These are phyloP conservation scores for Drosophila lowei DNA, from an alignment of 1,140 invertebrate genomes.

Conservation along the genomic window DNA sequence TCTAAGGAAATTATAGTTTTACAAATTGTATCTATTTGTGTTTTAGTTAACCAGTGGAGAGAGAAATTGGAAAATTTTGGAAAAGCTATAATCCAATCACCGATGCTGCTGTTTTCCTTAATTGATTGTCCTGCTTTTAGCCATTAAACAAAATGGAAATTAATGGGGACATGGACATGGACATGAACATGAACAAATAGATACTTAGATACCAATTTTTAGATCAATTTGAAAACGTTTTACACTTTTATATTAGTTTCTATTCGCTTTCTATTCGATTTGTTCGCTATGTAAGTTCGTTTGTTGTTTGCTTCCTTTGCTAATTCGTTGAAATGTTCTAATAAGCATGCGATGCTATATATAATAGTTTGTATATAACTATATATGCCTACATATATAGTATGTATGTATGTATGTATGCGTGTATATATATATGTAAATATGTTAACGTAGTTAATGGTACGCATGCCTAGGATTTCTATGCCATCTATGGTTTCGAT, in stretches of 20 bases:
- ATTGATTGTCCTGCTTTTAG: conserved; percentile 78
- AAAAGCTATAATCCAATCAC: conserved; percentile 47
- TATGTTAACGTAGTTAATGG: conserved; percentile 38
- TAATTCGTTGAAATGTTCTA: conserved; percentile 76
- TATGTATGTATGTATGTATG: conserved; percentile 8
- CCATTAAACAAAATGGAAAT: conserved; percentile 42
- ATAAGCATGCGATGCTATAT: conserved; percentile 60
- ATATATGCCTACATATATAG: conserved; percentile 29
- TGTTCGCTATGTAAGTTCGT: conserved; percentile 64
- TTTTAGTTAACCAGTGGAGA: conserved; percentile 46
- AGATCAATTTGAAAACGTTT: conserved; percentile 17
- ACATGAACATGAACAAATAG: conserved; percentile 16
- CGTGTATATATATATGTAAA: conserved; percentile 39
- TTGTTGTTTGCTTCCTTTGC: conserved; percentile 55
- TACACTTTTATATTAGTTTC: conserved; percentile 13
- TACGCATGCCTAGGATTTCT: conserved; percentile 21
- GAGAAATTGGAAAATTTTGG: background rate
- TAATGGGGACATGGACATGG: conserved; percentile 3
- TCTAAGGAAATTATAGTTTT: conserved; percentile 5
- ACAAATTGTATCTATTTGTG: conserved; percentile 8
- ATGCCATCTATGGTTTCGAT: conserved; percentile 32
- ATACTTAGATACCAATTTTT: conserved; percentile 6
- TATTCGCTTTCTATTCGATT: conserved; percentile 16
- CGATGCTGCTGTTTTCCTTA: conserved; percentile 42
- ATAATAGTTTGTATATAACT: conserved; percentile 32